These are phyloP conservation scores for Drosophila pallidifrons DNA, from an alignment of 1,140 invertebrate genomes.

Conservation along the genomic window DNA sequence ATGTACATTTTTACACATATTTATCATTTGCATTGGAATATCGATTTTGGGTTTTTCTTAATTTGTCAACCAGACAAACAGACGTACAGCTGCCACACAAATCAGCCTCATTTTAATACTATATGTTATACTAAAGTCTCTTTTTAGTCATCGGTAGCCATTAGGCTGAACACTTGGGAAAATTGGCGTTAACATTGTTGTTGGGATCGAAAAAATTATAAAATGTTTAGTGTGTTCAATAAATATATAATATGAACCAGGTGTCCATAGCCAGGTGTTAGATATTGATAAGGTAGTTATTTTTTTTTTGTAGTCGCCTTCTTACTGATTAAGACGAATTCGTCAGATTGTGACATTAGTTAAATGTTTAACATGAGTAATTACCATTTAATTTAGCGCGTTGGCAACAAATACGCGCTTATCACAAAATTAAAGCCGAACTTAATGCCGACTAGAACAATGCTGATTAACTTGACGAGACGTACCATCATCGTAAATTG, in stretches of 20 bases:
- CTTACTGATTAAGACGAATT: conserved; percentile 32
- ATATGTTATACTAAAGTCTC: not conserved
- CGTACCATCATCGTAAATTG: not conserved
- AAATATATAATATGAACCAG: conserved; percentile 56
- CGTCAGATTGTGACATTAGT: conserved; percentile 19
- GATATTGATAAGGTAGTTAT: conserved; percentile 51
- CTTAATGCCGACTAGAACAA: conserved; percentile 1
- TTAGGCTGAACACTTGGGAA: not conserved
- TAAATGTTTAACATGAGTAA: conserved; percentile 29
- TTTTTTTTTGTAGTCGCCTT: conserved; percentile 24
- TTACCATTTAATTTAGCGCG: conserved; percentile 35
- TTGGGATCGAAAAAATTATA: conserved; percentile 37
- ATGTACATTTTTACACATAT: not conserved
- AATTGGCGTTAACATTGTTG: not conserved
- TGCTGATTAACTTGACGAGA: not conserved
- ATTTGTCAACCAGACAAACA: not conserved
- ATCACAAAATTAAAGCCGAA: conserved; percentile 20
- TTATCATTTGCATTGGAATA: conserved; percentile 26
- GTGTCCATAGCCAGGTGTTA: conserved; percentile 70
- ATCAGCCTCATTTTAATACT: no score
- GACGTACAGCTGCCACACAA: no score
- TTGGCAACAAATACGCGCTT: conserved; percentile 47
- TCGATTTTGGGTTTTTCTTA: conserved; percentile 2
- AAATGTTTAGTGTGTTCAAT: conserved; percentile 64
- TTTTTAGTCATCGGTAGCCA: not conserved